phyloP scores from a whole-genome alignment of 2,888 invertebrate genomes.

The Epinotia bilunana region DNA sequence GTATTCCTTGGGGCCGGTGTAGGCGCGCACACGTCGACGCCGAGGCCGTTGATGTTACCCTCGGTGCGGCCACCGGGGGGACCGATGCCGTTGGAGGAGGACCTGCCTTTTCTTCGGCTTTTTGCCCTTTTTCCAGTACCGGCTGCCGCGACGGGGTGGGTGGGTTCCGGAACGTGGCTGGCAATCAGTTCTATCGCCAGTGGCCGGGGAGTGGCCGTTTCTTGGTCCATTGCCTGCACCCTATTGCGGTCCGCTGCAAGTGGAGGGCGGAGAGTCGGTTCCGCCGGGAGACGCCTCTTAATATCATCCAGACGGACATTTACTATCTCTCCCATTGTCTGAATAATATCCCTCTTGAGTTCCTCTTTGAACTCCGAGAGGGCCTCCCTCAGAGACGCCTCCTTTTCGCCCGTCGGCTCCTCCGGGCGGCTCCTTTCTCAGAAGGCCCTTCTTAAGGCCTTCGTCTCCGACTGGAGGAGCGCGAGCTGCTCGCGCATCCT shows the following conservation, averaged over 20 bases:
- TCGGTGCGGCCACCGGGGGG: too few species aligned
- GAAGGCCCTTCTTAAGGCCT: not conserved
- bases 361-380: not conserved
- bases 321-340: not conserved
- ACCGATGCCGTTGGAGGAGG: too few species aligned
- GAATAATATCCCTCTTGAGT: not conserved
- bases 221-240: not conserved
- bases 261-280: not conserved
- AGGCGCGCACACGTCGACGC: too few species aligned
- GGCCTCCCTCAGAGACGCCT: not conserved
- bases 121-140: too few species aligned
- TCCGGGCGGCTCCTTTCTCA: not conserved
- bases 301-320: not conserved
- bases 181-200: not conserved
- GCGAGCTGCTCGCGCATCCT: constrained; percentile 1
- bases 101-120: too few species aligned
- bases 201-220: not conserved
- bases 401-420: not conserved
- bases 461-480: not conserved
- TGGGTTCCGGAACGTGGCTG: constrained; percentile 12
- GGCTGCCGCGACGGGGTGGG: too few species aligned
- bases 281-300: not conserved
- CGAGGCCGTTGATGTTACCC: too few species aligned
- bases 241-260: not conserved
- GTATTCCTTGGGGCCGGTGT: too few species aligned